phyloP scores from a whole-genome alignment of 2,888 invertebrate species.

The Cryptops parisi region DNA sequence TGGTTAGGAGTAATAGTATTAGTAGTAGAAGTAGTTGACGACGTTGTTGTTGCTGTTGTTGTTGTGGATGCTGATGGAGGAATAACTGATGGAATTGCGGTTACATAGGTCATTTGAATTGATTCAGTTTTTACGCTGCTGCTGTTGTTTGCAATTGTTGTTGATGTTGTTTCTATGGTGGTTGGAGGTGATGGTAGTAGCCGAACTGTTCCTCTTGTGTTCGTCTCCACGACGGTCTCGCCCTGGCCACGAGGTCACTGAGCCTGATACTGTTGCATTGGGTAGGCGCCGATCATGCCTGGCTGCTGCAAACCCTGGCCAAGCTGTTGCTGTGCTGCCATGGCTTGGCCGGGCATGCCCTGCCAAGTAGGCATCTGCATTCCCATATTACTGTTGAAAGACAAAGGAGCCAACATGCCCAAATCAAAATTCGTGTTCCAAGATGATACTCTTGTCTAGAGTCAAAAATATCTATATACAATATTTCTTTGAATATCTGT shows the following conservation, averaged over 20 bases:
- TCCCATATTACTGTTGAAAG: slow-evolving; percentile 24
- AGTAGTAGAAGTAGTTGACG: neutral
- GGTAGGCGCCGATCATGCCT: slow-evolving; percentile 36
- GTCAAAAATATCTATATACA: too few species aligned
- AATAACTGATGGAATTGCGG: neutral
- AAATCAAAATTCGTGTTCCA: too few species aligned
- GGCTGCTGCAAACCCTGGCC: slow-evolving; percentile 37
- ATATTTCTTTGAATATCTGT: too few species aligned
- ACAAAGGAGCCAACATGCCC: too few species aligned
- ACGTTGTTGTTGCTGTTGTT: neutral
- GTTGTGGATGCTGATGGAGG: neutral
- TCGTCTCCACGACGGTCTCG: neutral
- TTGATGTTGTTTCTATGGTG: neutral
- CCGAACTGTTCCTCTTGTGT: neutral
- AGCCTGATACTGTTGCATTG: slow-evolving; percentile 19
- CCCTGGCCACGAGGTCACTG: slow-evolving; percentile 14
- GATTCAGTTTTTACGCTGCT: neutral
- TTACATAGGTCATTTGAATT: neutral
- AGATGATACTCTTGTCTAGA: too few species aligned
- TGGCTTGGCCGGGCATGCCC: slow-evolving; percentile 40
- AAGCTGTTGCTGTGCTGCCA: slow-evolving; percentile 34
- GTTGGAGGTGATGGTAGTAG: too few species aligned
- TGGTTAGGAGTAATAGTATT: neutral
- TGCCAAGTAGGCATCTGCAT: slow-evolving; percentile 39
- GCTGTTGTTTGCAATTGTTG: neutral